Evolutionary conservation across 1,140 invertebrate species (phyloP).

Genomic region (Zaprionus africanus): DNA sequence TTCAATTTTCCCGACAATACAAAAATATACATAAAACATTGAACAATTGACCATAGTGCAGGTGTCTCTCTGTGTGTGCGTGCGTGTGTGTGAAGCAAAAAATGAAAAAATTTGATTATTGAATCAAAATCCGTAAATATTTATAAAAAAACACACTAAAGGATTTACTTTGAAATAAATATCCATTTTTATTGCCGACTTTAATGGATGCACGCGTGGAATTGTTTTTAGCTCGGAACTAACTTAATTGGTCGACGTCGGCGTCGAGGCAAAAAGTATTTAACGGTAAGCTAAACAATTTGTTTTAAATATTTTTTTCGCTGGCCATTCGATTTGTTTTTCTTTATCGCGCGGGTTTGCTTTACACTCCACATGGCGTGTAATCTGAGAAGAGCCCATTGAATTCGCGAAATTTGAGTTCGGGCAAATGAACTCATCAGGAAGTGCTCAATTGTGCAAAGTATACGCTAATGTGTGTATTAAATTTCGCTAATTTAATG

Average conservation of each 20-base stretch:
- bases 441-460: constrained; percentile 27
- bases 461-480: not conserved
- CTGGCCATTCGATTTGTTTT: not conserved
- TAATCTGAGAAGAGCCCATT: constrained; percentile 24
- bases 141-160: constrained; percentile 27
- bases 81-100: constrained; percentile 16
- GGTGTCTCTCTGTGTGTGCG: constrained; percentile 8
- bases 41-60: constrained; percentile 28
- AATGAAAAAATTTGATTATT: constrained; percentile 22
- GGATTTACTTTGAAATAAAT: constrained; percentile 19
- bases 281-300: constrained; percentile 20
- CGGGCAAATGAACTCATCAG: constrained; percentile 18
- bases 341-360: constrained; percentile 13
- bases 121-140: constrained; percentile 32
- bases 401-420: constrained; percentile 17
- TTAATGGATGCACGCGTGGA: not conserved
- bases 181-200: constrained; percentile 24
- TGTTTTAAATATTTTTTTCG: not conserved
- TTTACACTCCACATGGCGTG: constrained; percentile 25
- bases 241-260: not conserved
- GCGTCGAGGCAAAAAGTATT: not conserved
- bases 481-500: not conserved
- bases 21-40: constrained; percentile 36
- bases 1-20: constrained; percentile 42
- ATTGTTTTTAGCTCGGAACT: constrained; percentile 4